Evolutionary conservation across 2,797 vertebrate genomes (phyloP), one percentile per base, ranked within the genome.

Genomic region (Clarias laeviceps): DNA sequence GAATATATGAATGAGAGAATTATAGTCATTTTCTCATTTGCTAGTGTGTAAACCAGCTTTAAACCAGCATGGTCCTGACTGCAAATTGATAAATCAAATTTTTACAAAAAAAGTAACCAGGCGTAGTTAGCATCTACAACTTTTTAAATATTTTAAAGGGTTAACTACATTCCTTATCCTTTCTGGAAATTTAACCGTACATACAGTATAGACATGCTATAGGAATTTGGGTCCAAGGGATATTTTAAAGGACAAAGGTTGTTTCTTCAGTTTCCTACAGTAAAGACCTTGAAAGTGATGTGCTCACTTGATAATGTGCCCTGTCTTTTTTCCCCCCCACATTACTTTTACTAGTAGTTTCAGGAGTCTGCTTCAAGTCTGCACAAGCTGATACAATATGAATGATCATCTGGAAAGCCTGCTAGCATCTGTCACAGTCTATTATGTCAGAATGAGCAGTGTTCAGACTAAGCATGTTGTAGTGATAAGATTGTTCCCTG

Each of bases 381-480:
- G 54, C 12, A 59, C 68, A 70, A 73, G 11, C 40, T 85, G 57
- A 83, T 78, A 57, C 66, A 69, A 76, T 84, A 82, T 86, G 84
- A 85, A 79, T 70, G 81, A 84, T 65, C 69, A 82, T 82, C 32
- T 65, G 68, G 80, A 84, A 84, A 84, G 66, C 54, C 81, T 87
- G 80, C 59, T 37, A 84, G 80, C 84, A 83, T 79, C 74, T 84
- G 64, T 79, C 76, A 69, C 34, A 61, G 57, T 40, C 54, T 61
- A 37, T 84, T 79, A 84, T 12, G 4, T 84, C 32, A 74, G 37
- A 80, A 50, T 80, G 37, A 50, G 8, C 61, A 50, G 61, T 80
- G 78, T 80, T 65, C 61, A 80, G 61, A 4, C 61, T 37, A 82
- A 66, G 9, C n/a, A 62, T 72, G 57, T 32, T 61, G n/a, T 61